Base-by-base conservation (phyloP, 2,888 invertebrate genomes). In the Hemicrepidius hirtus region DNA sequence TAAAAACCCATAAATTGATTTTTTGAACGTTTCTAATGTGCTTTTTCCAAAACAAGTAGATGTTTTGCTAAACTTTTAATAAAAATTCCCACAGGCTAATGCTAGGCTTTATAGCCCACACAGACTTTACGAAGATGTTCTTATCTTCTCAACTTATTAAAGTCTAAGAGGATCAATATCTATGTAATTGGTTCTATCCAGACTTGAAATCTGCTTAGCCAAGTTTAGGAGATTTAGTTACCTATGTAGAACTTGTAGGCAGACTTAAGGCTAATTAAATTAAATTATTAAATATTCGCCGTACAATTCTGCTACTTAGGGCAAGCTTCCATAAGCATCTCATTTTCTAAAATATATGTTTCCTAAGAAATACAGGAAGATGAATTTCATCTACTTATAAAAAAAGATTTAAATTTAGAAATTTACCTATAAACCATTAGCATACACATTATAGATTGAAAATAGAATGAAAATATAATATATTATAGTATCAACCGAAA, bases 1-100 rank as follows among this genome's bases (percentile, higher is more conserved):
- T 72, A 72, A 72, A 67, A 68, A 13, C 60, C 16, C 68, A 63
- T 72, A 72, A 72, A 68, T 72, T 72, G 66, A 71, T 65, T 65
- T 69, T 64, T 69, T 40, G n/a, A 57, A 60, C 40, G 24, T 41
- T 32, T 32, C 20, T 16, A 28, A 53, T 53, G 16, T 18, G 16
- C 37, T n/a, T 20, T 21, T 49, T 41, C 16, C 3, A 41, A 41
- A 41, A n/a, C 13, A 41, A 13, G 18, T 10, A 46, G 20, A 40
- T 40, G n/a, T 40, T 40, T 6, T 18, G 46, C 16, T 46, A 18
- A n/a, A 13, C n/a, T n/a, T 32, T 53, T 53, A 13, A 28, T 53
- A 28, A 28, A 18, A 53, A 28, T 53, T 53, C 53, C 53, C 53
- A 53, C 53, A 53, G 13, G 13, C 49, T 49, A 24, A 24, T 24